These are phyloP conservation scores for Neopelma chrysocephalum DNA, from an alignment of 2,797 vertebrate species.

Conservation along the genomic window DNA sequence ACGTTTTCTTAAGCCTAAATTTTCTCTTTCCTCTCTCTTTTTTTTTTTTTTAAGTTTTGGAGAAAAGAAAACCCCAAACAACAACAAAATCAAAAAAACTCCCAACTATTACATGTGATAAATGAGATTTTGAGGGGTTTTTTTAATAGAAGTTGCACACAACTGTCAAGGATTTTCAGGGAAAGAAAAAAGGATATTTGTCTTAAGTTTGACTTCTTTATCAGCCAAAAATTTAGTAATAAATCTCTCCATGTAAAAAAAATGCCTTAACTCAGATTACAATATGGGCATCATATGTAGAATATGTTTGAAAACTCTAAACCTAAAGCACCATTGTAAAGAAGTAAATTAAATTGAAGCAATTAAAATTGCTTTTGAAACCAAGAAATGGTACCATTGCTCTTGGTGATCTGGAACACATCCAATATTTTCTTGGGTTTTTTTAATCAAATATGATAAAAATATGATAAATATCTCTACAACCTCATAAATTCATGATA, in stretches of 20 bases:
- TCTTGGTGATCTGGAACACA: not conserved
- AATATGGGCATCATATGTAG: not conserved
- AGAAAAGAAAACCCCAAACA: not conserved
- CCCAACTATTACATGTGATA: not conserved
- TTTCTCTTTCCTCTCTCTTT: not conserved
- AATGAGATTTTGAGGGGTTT: not conserved
- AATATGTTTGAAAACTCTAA: not conserved
- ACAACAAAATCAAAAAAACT: not conserved
- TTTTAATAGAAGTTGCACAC: not conserved
- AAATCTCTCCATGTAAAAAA: not conserved
- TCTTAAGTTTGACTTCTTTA: not conserved
- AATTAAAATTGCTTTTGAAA: constrained; percentile 9
- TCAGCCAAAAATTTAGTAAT: not conserved
- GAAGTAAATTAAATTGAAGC: not conserved
- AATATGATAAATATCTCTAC: not conserved
- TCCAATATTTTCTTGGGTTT: not conserved
- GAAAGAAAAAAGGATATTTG: not conserved
- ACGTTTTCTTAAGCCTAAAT: not conserved
- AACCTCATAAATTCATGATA: not conserved
- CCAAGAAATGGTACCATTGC: not conserved
- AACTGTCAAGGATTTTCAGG: not conserved
- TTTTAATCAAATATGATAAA: not conserved
- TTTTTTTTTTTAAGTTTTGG: not conserved
- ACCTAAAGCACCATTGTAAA: constrained; percentile 8
- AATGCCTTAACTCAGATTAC: not conserved